Evolutionary conservation across 2,113 vertebrate genomes (phyloP), one percentile per base, ranked within the genome.

Genomic region (Lepidothrix coronata): DNA sequence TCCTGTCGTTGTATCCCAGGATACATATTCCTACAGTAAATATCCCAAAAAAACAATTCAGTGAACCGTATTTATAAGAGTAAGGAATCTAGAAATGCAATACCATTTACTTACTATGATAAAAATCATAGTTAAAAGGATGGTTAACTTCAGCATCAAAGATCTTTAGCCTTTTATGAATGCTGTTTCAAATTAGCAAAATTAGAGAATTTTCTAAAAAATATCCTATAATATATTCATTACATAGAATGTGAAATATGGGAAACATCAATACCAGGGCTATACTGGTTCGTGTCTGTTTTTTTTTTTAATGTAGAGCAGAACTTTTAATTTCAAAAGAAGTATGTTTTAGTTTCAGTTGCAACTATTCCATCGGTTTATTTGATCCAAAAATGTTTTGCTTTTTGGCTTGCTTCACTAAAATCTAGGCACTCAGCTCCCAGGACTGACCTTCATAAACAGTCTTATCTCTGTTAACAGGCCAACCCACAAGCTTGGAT

Each of bases 401-500:
- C 4, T 51, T 90, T 93, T 80, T 94, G 85, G 85, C 76, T 83
- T 74, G 52, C 51, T 91, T 17, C 23, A 27, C 52, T 78, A 28
- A 79, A 93, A 70, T 33, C n/a, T 57, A 54, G 18, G 33, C 31
- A 14, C 57, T 88, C 39, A 44, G 44, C 59, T 73, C 48, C 46
- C 30, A 3, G 8, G 27, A 66, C 63, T 85, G 91, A 90, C 85
- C 88, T 90, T 80, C 43, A 44, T 39, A 91, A 94, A 55, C 51
- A 92, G 12, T 48, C 68, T 96, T 94, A 95, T 94, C 93, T 95
- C 55, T 84, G 30, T 33, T 33, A 75, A 52, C 3, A 2, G 27
- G 65, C 67, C 90, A 94, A 71, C 85, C 59, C 78, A 72, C 93
- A 90, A n/a, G 12, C 44, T 80, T 90, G 82, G 88, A 90, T 49